Evolutionary conservation across 1,140 invertebrate species (phyloP), one percentile per base, ranked within the genome.

Genomic region (Phymorhynchus buccinoides): DNA sequence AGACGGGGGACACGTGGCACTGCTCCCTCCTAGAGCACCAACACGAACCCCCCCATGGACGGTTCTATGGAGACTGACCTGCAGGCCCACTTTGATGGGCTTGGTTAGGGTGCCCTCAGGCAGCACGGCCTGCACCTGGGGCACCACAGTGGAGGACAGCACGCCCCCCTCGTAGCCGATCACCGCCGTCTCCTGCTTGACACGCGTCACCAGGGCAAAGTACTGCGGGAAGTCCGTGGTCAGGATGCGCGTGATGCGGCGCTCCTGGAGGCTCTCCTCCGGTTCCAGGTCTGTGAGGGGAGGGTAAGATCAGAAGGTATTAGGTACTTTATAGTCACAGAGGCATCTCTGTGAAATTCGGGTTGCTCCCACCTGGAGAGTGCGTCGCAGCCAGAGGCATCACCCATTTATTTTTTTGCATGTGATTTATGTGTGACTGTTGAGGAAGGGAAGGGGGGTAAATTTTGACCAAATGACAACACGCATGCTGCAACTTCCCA

Each of bases 51-150:
- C n/a, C n/a, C n/a, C n/a, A n/a, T 52, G 48, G n/a, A n/a, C n/a
- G n/a, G n/a, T n/a, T n/a, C n/a, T n/a, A n/a, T n/a, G n/a, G n/a
- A 39, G 27, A 3, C 97, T 97, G 96, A 98, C 98, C 97, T 99
- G 99, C 84, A 99, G 96, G 94, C 98, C 99, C 89, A 99, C 98
- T 97, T 99, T 99, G 94, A 99, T 99, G 93, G 99, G 99, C 95
- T 99, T 99, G n/a, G 98, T 99, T 42, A 99, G 95, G 3, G 99
- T 98, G 68, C 98, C 98, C 90, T 99, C 97, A 30, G 99, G 99
- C 95, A 99, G 99, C 37, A 99, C 98, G 0, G 98, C 99, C 94
- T 99, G 99, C 27, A 99, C 99, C 94, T 99, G 97, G 9, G 97
- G 98, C 48, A 99, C 98, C 14, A 99, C 98, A 9, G 97, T 99